These are phyloP conservation scores for Chromobotia macracanthus DNA, from an alignment of 2,797 vertebrate genomes.

Conservation along the genomic window DNA sequence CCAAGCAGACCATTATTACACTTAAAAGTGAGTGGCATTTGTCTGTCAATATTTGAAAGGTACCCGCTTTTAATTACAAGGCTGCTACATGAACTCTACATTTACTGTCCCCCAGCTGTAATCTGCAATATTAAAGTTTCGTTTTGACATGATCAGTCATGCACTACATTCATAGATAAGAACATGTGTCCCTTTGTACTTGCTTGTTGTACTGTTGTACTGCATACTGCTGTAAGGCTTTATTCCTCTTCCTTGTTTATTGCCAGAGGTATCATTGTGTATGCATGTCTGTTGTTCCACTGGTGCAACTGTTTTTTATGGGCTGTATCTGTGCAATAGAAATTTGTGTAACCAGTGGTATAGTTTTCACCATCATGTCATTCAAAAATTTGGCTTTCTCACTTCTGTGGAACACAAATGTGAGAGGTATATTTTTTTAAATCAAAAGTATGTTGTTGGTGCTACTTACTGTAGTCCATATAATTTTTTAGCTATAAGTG, in stretches of 20 bases:
- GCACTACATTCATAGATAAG: background rate
- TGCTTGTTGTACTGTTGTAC: too few species aligned
- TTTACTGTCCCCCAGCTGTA: background rate
- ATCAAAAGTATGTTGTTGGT: too few species aligned
- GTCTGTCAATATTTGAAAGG: constrained; percentile 11
- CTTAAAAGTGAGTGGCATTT: constrained; percentile 8
- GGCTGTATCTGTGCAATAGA: too few species aligned
- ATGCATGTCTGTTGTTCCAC: background rate
- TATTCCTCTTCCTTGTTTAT: background rate
- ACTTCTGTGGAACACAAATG: background rate
- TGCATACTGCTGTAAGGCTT: background rate
- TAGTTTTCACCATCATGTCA: too few species aligned
- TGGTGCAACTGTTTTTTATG: too few species aligned
- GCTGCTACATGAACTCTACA: background rate
- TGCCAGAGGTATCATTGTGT: background rate
- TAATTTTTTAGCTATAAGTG: too few species aligned
- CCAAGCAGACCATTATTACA: constrained; percentile 10
- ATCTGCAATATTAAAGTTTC: background rate
- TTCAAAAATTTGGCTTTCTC: background rate
- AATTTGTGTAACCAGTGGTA: too few species aligned
- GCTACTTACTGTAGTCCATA: too few species aligned
- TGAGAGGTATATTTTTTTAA: background rate
- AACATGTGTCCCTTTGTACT: too few species aligned
- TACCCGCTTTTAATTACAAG: background rate
- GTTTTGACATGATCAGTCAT: background rate